Percentiles rank a stretch among this genome's conserved stretches.
These are phyloP conservation scores for Troglohyphantes excavatus DNA, from an alignment of 2,888 invertebrate genomes.

Conservation along the genomic window DNA sequence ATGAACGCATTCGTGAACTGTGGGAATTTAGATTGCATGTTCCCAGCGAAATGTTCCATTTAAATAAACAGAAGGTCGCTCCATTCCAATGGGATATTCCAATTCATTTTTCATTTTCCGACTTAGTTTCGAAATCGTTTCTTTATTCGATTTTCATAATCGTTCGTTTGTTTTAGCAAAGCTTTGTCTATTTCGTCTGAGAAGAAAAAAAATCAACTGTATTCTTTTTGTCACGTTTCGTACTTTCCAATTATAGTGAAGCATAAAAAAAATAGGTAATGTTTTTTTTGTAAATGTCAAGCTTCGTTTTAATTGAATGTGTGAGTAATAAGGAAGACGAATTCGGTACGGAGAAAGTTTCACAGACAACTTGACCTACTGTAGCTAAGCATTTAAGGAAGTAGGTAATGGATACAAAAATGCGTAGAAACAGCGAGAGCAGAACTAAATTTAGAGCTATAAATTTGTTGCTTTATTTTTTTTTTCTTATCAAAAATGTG, in stretches of 20 bases:
- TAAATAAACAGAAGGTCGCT: neutral
- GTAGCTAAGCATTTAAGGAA: neutral
- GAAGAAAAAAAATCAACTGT: too few species aligned
- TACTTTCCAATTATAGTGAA: neutral
- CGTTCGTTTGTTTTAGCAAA: too few species aligned
- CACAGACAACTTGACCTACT: slow-evolving; percentile 23
- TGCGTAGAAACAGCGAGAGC: neutral
- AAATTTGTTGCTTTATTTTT: neutral
- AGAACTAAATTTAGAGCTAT: too few species aligned
- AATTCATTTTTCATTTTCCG: neutral
- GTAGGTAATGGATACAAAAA: slow-evolving; percentile 31
- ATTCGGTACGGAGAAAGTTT: neutral
- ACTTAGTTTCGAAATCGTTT: neutral
- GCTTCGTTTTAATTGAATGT: neutral
- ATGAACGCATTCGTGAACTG: neutral
- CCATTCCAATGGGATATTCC: neutral
- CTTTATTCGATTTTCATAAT: too few species aligned
- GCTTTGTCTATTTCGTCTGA: too few species aligned
- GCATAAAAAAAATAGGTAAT: too few species aligned
- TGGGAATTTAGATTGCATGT: neutral
- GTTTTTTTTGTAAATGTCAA: neutral
- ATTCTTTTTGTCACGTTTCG: neutral
- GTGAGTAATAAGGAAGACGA: neutral
- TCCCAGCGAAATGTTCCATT: neutral
- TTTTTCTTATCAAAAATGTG: neutral